Conservation (phyloP, 2,797 vertebrate species). For the Oreonectes daqikongensis region DNA sequence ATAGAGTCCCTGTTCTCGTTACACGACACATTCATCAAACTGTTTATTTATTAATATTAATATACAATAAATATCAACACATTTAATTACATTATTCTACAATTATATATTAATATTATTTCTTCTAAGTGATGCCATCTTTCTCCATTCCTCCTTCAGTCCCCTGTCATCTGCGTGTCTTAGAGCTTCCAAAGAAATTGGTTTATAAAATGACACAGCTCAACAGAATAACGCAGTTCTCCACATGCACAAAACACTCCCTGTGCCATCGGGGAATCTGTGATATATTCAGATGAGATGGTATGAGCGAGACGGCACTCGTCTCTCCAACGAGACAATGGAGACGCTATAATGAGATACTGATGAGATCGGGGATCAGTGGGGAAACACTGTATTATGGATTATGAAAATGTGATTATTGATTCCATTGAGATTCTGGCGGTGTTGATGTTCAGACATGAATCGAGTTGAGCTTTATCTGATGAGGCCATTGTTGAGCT, state of each 20-base stretch:
- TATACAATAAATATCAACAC: too few species aligned
- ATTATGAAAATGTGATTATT: conserved; percentile 53
- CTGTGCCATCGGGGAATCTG: conserved; percentile 41
- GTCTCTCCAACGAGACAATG: conserved; percentile 53
- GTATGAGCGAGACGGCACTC: conserved; percentile 38
- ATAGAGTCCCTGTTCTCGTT: too few species aligned
- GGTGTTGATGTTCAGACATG: conserved; percentile 32
- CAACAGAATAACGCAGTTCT: conserved; percentile 62
- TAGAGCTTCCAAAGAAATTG: conserved; percentile 65
- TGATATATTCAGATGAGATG: conserved; percentile 44
- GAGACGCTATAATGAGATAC: conserved; percentile 55
- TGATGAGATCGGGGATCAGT: conserved; percentile 47
- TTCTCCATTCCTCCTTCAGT: conserved; percentile 17
- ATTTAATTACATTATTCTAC: too few species aligned
- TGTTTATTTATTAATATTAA: too few species aligned
- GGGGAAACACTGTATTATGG: conserved; percentile 44
- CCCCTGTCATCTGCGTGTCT: conserved; percentile 39
- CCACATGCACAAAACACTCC: conserved; percentile 27
- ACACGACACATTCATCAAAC: too few species aligned
- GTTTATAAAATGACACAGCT: conserved; percentile 68
- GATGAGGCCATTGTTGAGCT: conserved; percentile 36
- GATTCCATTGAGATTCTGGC: conserved; percentile 43
- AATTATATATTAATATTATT: too few species aligned
- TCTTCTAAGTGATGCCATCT: conserved; percentile 4
- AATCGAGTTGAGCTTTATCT: conserved; percentile 22